Evolutionary conservation across 2,888 invertebrate genomes (phyloP).

Genomic region (Cataglyphis livida): DNA sequence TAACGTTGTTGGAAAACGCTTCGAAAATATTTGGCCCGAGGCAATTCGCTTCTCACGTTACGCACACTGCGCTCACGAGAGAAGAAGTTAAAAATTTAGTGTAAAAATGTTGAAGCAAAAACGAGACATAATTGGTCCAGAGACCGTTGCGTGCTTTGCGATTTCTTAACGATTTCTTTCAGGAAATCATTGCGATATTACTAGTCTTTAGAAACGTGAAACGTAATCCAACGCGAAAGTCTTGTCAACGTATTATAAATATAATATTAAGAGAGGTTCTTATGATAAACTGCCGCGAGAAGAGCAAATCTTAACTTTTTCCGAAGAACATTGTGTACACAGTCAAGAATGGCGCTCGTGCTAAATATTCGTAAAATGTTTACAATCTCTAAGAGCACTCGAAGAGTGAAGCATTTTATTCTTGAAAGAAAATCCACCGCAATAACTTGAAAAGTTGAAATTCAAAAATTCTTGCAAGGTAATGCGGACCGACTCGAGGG

Average conservation of each 20-base stretch:
- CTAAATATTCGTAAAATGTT: constrained; percentile 37
- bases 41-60: constrained; percentile 49
- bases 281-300: not conserved
- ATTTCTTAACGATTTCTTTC: not conserved
- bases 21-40: constrained; percentile 42
- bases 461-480: constrained; percentile 16
- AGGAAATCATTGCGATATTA: not conserved
- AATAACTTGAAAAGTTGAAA: constrained; percentile 12
- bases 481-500: constrained; percentile 7
- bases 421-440: not conserved
- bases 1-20: constrained; percentile 19
- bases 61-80: constrained; percentile 22
- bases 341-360: constrained; percentile 12
- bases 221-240: not conserved
- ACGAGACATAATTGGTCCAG: not conserved
- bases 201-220: not conserved
- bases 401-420: not conserved
- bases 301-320: not conserved
- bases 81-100: constrained; percentile 7
- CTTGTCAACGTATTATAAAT: not conserved
- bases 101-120: not conserved
- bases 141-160: not conserved
- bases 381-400: not conserved
- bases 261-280: constrained; percentile 4
- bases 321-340: not conserved